Evolutionary conservation across 1,140 invertebrate genomes (phyloP).

Genomic region (Himalopsyche phryganea): DNA sequence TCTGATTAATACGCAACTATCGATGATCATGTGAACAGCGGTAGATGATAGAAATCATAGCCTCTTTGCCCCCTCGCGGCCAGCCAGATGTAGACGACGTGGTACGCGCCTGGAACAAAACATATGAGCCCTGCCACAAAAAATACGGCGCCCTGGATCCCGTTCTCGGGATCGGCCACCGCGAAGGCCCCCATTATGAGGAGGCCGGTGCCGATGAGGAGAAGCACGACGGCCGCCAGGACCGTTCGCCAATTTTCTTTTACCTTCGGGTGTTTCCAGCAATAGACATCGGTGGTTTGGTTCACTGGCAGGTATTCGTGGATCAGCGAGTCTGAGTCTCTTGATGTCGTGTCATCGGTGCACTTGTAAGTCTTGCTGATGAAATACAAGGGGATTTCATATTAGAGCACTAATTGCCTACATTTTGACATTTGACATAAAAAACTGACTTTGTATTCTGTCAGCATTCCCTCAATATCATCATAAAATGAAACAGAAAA

Average conservation of each 20-base stretch:
- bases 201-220: constrained; percentile 73
- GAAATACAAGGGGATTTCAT: constrained; percentile 4
- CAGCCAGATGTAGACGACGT: constrained; percentile 78
- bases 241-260: constrained; percentile 83
- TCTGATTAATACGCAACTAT: background rate
- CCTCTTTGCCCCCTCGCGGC: constrained; percentile 76
- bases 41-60: constrained; percentile 79
- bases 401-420: constrained; percentile 7
- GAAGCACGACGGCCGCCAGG: constrained; percentile 68
- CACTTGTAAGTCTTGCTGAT: constrained; percentile 61
- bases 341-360: constrained; percentile 64
- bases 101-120: constrained; percentile 77
- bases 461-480: no score
- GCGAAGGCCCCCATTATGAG: constrained; percentile 71
- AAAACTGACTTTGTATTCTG: background rate
- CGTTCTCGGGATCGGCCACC: constrained; percentile 63
- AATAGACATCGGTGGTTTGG: constrained; percentile 60
- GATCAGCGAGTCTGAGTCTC: constrained; percentile 77
- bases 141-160: constrained; percentile 75
- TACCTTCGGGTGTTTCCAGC: constrained; percentile 80
- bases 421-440: no score
- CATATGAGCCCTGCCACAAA: constrained; percentile 77
- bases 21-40: constrained; percentile 64
- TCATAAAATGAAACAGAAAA: no score
- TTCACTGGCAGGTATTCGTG: constrained; percentile 65